Conservation (phyloP, 1,140 invertebrate genomes). For the Cryptotermes secundus region DNA sequence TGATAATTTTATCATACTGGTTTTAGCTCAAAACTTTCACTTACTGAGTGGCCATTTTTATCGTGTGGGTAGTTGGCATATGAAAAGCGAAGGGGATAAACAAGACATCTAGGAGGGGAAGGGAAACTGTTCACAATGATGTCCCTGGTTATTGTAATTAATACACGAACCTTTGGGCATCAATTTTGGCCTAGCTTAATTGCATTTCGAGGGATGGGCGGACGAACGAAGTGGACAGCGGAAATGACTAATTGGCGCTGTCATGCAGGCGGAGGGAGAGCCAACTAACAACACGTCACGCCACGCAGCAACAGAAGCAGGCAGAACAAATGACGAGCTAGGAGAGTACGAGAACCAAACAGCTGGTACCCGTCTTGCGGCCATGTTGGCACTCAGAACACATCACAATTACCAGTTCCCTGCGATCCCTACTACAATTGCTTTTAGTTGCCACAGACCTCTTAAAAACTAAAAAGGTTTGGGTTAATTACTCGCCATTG, state of each 20-base stretch:
- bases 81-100: too few species aligned
- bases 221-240: not conserved
- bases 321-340: not conserved
- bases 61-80: too few species aligned
- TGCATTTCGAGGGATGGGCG: not conserved
- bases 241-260: not conserved
- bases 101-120: not conserved
- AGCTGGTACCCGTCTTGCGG: not conserved
- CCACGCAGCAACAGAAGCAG: not conserved
- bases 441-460: not conserved
- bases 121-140: not conserved
- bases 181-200: not conserved
- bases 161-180: not conserved
- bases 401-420: not conserved
- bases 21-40: too few species aligned
- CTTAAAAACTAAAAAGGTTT: slow-evolving; percentile 4
- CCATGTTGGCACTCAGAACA: not conserved
- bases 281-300: not conserved
- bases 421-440: not conserved
- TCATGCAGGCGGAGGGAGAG: not conserved
- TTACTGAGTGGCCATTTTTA: too few species aligned
- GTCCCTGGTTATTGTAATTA: not conserved
- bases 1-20: too few species aligned
- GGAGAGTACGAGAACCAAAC: not conserved
- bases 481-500: not conserved